Evolutionary conservation across 1,140 invertebrate species (phyloP).

Genomic region (Dreissena rostriformis): DNA sequence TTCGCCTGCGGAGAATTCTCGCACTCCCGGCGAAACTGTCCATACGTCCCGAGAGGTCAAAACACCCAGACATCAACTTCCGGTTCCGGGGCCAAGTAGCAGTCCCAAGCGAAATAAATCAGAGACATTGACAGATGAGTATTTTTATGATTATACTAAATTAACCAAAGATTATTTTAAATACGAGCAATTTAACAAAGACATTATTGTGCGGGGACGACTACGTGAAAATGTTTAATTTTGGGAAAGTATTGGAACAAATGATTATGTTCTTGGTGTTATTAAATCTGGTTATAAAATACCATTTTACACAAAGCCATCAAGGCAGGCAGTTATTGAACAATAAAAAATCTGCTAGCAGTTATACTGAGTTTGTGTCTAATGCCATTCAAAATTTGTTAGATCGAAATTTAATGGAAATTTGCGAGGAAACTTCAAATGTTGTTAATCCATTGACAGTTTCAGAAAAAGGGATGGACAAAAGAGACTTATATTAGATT

Average conservation of each 20-base stretch:
- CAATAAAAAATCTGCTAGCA: slow-evolving; percentile 33
- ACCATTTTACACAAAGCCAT: slow-evolving; percentile 33
- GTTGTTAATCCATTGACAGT: slow-evolving; percentile 43
- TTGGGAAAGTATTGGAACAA: neutral
- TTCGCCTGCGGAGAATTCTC: neutral
- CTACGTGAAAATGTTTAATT: slow-evolving; percentile 5
- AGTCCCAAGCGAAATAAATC: too few species aligned
- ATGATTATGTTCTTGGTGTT: slow-evolving; percentile 27
- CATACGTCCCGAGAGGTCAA: neutral
- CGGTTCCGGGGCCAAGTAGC: too few species aligned
- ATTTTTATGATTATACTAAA: slow-evolving; percentile 17
- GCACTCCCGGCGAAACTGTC: slow-evolving; percentile 1
- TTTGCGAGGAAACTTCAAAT: neutral
- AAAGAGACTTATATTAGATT: slow-evolving; percentile 43
- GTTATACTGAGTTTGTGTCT: slow-evolving; percentile 16
- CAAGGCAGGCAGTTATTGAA: neutral
- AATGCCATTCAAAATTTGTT: slow-evolving; percentile 30
- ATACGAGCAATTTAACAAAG: neutral
- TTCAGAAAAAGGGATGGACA: slow-evolving; percentile 20
- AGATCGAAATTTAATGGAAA: slow-evolving; percentile 17
- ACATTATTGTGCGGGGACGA: slow-evolving; percentile 23
- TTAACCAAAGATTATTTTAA: slow-evolving; percentile 11
- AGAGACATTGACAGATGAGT: slow-evolving; percentile 38
- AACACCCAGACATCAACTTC: slow-evolving; percentile 6
- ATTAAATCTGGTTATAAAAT: slow-evolving; percentile 39